phyloP scores from a whole-genome alignment of 2,888 invertebrate species.

The Microchrysa polita region DNA sequence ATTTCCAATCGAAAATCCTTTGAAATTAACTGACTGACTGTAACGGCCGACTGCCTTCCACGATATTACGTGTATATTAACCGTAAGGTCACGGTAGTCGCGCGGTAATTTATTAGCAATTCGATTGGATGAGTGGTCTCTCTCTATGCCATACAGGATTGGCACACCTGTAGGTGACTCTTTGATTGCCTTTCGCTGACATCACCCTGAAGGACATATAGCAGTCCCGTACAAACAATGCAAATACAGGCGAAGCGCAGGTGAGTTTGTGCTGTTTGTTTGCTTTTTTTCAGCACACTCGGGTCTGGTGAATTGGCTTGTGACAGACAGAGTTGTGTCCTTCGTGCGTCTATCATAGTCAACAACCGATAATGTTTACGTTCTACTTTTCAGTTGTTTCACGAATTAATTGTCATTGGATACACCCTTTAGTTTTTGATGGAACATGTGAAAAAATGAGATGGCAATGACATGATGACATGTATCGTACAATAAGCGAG shows the following conservation, averaged over 20 bases:
- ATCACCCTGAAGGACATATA: not conserved
- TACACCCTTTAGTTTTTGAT: not conserved
- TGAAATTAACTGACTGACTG: no score
- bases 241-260: slow-evolving; percentile 15
- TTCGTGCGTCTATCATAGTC: not conserved
- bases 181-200: slow-evolving; percentile 18
- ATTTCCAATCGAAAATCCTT: no score
- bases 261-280: slow-evolving; percentile 13
- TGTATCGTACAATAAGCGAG: no score
- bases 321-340: no score
- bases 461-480: no score
- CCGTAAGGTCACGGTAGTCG: slow-evolving; percentile 28
- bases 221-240: slow-evolving; percentile 38
- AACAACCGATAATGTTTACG: slow-evolving; percentile 30
- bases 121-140: slow-evolving; percentile 23
- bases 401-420: slow-evolving; percentile 41
- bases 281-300: slow-evolving; percentile 4
- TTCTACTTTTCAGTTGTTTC: slow-evolving; percentile 15
- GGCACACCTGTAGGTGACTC: slow-evolving; percentile 25
- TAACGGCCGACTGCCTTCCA: no score
- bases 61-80: not conserved
- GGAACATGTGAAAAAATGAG: no score
- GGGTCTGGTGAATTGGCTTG: not conserved
- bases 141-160: no score
- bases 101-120: slow-evolving; percentile 40